Evolutionary conservation across 2,888 invertebrate species (phyloP), one percentile per base, ranked within the genome.

Genomic region (Drosophila aldrichi): DNA sequence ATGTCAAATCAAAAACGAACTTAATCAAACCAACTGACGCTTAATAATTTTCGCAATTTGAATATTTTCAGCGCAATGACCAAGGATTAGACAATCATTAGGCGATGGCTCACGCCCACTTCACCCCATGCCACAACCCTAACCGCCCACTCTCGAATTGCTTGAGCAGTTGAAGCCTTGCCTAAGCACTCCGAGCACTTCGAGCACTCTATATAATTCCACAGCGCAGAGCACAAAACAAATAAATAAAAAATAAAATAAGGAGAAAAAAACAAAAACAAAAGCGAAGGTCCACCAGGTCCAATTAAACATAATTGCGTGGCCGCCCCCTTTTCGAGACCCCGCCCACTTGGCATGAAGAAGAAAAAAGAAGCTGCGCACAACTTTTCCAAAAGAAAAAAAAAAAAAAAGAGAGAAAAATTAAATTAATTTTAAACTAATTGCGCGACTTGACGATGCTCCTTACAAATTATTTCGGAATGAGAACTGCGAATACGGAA

Each of bases 221-320:
- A 36, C 22, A 40, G 55, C 32, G 32, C 18, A 36, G 48, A 40
- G 74, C 79, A 64, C 86, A 25, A 25, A 25, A 25, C 46, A 40
- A 49, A 38, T 32, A 16, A 69, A 58, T 48, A 40, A 69, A 79
- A 60, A 62, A 44, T 18, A n/a, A 48, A 16, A 51, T 34, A 49
- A 20, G 12, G 18, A 32, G 32, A 18, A 20, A 18, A n/a, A n/a
- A n/a, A n/a, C n/a, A n/a, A n/a, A 77, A 56, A 56, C 48, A 70
- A 80, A 69, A 60, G 54, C 58, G n/a, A 60, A 51, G 69, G 81
- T 62, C 82, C 89, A 82, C 73, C 73, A 88, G 82, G 89, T 88
- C 82, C 82, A 82, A 82, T 82, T 88, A 82, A 82, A 88, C 81
- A 88, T 86, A 82, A 82, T 82, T 82, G 89, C 83, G 61, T 59